Percentiles rank a stretch among this genome's conserved stretches.
Evolutionary conservation across 2,797 vertebrate genomes (phyloP).

Genomic region (Labeo calbasu): DNA sequence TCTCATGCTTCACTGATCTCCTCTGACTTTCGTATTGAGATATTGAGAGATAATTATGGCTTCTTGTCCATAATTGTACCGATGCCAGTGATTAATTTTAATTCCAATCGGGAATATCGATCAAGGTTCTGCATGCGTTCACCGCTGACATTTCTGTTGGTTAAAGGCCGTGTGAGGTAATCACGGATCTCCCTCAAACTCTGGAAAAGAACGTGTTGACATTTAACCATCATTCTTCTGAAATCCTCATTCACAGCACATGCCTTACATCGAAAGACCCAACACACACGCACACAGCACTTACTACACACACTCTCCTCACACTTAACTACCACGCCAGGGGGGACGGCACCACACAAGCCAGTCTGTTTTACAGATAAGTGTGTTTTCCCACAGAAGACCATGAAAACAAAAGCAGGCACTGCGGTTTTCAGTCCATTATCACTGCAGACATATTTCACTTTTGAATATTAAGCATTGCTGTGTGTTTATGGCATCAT

Average conservation of each 20-base stretch:
- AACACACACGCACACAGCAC: constrained; percentile 6
- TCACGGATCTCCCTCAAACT: constrained; percentile 27
- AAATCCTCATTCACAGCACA: constrained; percentile 37
- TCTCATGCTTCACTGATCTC: neutral
- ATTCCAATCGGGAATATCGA: constrained; percentile 38
- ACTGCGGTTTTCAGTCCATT: constrained; percentile 12
- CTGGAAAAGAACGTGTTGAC: constrained; percentile 37
- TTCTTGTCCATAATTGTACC: constrained; percentile 5
- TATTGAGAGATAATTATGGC: constrained; percentile 30
- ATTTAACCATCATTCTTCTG: constrained; percentile 41
- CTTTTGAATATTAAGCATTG: neutral
- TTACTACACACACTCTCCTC: constrained; percentile 16
- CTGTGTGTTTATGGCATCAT: neutral
- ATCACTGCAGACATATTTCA: neutral
- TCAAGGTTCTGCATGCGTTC: neutral
- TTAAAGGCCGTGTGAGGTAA: constrained; percentile 19
- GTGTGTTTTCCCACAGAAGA: constrained; percentile 14
- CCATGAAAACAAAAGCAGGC: constrained; percentile 9
- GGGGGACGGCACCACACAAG: constrained; percentile 12
- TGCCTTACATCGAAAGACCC: neutral
- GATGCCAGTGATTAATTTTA: constrained; percentile 1
- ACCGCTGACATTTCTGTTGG: constrained; percentile 37
- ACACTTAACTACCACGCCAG: constrained; percentile 28
- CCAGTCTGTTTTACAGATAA: constrained; percentile 19
- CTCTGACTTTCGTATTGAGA: constrained; percentile 12